Base-by-base conservation (phyloP, 2,888 invertebrate genomes). In the Rhamphomyia laevipes region DNA sequence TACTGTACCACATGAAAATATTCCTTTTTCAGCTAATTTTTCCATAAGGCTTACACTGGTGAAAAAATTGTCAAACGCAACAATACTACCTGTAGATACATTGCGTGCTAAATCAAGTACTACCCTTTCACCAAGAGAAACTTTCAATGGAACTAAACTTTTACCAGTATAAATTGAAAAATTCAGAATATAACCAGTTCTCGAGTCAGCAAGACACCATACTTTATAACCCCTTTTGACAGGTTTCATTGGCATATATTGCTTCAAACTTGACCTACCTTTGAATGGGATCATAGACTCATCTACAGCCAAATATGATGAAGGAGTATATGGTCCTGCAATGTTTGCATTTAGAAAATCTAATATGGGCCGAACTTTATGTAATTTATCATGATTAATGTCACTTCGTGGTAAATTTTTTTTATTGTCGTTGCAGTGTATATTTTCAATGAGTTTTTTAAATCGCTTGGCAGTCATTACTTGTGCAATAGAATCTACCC, bases 11-110 rank as follows among this genome's bases (percentile, higher is more conserved):
- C 43, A 45, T 16, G 40, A 18, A 16, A 23, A 40, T 21, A 43
- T 46, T 12, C 17, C 10, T 17, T 48, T 27, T 49, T 18, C 33
- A n/a, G 16, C 16, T 38, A 50, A 37, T 12, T 47, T 42, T 18
- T 46, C 31, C 15, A 47, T 15, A 13, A 50, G 37, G 9, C 17
- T 16, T 18, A 37, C 2, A 16, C 30, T 40, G 6, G 47, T 40
- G 33, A 50, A 50, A 43, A 35, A 50, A 35, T 47, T 50, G 30
- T 50, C 50, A 15, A 47, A 42, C 3, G 18, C 40, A 13, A 50
- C 41, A 17, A 50, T 43, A 21, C 27, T n/a, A 10, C 43, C 33
- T 16, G 30, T 23, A 13, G n/a, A 7, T 12, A 38, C 21, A n/a
- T 21, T 33, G 17, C 18, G 5, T 4, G 43, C 27, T 13, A 43